phyloP scores from a whole-genome alignment of 2,888 invertebrate species.

The Agonopterix arenella region DNA sequence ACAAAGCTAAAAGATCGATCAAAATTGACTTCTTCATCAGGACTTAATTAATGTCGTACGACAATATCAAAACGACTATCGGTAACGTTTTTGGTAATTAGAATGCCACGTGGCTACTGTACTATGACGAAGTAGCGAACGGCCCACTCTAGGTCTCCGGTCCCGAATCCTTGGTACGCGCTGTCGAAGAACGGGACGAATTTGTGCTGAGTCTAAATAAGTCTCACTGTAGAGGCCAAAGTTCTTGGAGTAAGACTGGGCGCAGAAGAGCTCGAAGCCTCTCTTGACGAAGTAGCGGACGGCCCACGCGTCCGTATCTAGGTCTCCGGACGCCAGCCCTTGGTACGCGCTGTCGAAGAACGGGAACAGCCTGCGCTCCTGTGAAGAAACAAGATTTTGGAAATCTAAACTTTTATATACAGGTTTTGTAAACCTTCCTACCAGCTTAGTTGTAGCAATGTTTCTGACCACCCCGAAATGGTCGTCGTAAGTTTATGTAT shows the following conservation, averaged over 20 bases:
- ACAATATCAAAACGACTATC: too few species aligned
- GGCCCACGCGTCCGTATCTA: conserved; percentile 94
- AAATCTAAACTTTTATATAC: too few species aligned
- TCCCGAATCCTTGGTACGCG: conserved; percentile 97
- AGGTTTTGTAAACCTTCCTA: too few species aligned
- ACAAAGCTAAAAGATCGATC: too few species aligned
- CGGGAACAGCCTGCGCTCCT: conserved; percentile 89
- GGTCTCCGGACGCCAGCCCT: conserved; percentile 97
- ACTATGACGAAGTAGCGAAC: too few species aligned
- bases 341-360: conserved; percentile 97
- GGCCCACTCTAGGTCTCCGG: conserved; percentile 87
- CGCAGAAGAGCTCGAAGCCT: conserved; percentile 94
- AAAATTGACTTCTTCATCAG: too few species aligned
- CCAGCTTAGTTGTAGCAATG: too few species aligned
- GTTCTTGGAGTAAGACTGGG: conserved; percentile 99
- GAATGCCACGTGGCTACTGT: too few species aligned
- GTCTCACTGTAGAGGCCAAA: conserved; percentile 97
- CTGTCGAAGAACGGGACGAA: conserved; percentile 96
- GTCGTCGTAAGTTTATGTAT: too few species aligned
- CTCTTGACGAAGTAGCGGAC: conserved; percentile 91
- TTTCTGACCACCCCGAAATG: too few species aligned
- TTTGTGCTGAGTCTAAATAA: conserved; percentile 67
- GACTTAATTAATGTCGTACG: too few species aligned
- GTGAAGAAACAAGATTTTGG: conserved; percentile 8
- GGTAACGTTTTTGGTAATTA: too few species aligned